These are phyloP conservation scores for Endotricha flammealis DNA, from an alignment of 2,888 invertebrate species.

Conservation along the genomic window DNA sequence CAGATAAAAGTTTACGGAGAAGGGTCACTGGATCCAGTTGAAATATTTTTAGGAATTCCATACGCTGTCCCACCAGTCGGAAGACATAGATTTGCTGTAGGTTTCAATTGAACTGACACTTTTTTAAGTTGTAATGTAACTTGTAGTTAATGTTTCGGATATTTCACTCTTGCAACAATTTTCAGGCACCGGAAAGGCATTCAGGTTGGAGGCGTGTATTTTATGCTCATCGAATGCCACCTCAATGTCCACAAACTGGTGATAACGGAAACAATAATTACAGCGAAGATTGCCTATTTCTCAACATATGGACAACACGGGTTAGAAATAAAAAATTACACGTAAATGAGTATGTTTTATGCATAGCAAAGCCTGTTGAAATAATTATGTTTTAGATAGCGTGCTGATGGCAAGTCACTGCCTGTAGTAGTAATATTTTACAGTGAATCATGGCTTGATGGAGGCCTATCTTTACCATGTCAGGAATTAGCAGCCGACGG, in stretches of 20 bases:
- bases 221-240: slow-evolving; percentile 82
- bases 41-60: slow-evolving; percentile 87
- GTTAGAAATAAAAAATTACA: slow-evolving; percentile 59
- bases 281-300: slow-evolving; percentile 91
- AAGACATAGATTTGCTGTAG: slow-evolving; percentile 85
- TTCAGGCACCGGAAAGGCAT: slow-evolving; percentile 83
- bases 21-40: slow-evolving; percentile 78
- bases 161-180: slow-evolving; percentile 6
- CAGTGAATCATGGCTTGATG: slow-evolving; percentile 78
- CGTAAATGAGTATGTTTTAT: background rate
- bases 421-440: slow-evolving; percentile 86
- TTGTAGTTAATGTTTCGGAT: background rate
- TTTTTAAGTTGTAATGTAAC: slow-evolving; percentile 1
- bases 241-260: slow-evolving; percentile 82
- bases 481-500: slow-evolving; percentile 85
- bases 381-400: slow-evolving; percentile 52
- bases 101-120: slow-evolving; percentile 24
- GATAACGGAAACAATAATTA: slow-evolving; percentile 41
- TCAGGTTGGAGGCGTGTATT: slow-evolving; percentile 84
- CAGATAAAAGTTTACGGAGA: slow-evolving; percentile 84
- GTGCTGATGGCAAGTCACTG: slow-evolving; percentile 69
- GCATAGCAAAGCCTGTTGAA: slow-evolving; percentile 1
- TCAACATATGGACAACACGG: slow-evolving; percentile 94
- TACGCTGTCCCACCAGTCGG: slow-evolving; percentile 88
- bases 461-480: slow-evolving; percentile 78